These are phyloP conservation scores for Silurus lanzhouensis DNA, from an alignment of 2,797 vertebrate genomes.

Conservation along the genomic window DNA sequence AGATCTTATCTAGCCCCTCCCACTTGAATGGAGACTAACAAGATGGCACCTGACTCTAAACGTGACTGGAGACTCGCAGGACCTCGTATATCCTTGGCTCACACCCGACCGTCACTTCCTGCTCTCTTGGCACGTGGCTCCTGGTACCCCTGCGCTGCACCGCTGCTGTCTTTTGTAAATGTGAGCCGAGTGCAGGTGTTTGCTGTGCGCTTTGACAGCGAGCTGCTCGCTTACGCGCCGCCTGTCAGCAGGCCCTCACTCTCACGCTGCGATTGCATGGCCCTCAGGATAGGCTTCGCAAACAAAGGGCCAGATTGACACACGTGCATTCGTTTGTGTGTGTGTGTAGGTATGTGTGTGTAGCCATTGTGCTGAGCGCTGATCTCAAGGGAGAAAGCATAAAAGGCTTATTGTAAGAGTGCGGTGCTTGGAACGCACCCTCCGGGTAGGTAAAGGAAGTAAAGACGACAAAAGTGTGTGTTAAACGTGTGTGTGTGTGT, in stretches of 20 bases:
- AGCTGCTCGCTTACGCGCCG: conserved; percentile 35
- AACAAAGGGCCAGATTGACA: conserved; percentile 42
- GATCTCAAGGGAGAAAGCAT: conserved; percentile 58
- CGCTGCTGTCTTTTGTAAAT: conserved; percentile 33
- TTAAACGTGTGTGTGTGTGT: conserved; percentile 50
- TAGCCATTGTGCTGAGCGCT: conserved; percentile 62
- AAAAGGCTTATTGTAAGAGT: conserved; percentile 65
- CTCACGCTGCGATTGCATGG: conserved; percentile 37
- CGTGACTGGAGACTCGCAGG: conserved; percentile 1
- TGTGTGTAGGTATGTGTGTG: conserved; percentile 51
- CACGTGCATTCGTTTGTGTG: conserved; percentile 23
- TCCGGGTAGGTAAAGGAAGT: neutral
- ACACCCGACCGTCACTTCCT: neutral
- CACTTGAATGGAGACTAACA: no score
- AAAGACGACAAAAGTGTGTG: conserved; percentile 19
- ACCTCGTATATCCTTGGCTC: conserved; percentile 19
- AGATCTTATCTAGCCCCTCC: no score
- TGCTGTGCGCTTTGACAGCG: conserved; percentile 31
- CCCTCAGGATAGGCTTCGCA: conserved; percentile 45
- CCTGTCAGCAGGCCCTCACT: conserved; percentile 42
- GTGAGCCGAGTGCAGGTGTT: conserved; percentile 31
- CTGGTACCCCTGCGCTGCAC: neutral
- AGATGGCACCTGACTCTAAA: neutral
- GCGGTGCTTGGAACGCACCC: conserved; percentile 29
- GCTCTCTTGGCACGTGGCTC: conserved; percentile 16